Conservation (phyloP, 2,113 vertebrate genomes). For the Cisticola juncidis region DNA sequence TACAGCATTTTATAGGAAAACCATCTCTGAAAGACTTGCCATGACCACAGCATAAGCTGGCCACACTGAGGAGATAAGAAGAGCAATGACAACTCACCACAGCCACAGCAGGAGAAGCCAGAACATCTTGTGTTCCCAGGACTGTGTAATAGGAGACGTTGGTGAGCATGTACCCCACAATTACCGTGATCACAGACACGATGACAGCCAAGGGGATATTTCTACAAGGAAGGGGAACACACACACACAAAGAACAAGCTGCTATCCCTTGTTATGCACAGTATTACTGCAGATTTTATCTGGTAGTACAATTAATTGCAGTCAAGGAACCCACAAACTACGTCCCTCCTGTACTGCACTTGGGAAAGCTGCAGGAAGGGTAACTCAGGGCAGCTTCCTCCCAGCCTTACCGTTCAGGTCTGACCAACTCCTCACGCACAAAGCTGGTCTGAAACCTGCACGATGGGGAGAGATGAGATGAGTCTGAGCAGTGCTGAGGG, state of each 20-base stretch:
- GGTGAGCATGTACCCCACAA: slow-evolving; percentile 73
- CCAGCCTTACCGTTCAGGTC: slow-evolving; percentile 83
- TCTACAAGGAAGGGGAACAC: slow-evolving; percentile 5
- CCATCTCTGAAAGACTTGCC: not conserved
- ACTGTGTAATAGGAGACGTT: slow-evolving; percentile 73
- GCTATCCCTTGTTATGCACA: not conserved
- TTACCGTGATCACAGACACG: slow-evolving; percentile 59
- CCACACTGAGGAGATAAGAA: not conserved
- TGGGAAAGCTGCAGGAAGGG: rapidly evolving
- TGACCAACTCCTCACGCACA: slow-evolving; percentile 85
- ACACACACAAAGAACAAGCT: not conserved
- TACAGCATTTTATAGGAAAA: not conserved
- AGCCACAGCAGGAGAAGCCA: slow-evolving; percentile 73
- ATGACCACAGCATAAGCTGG: not conserved
- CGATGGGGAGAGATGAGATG: not conserved
- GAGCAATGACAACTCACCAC: slow-evolving; percentile 51
- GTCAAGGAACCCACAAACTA: not conserved
- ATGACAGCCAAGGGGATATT: slow-evolving; percentile 74
- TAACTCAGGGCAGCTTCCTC: not conserved
- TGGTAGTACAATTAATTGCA: not conserved
- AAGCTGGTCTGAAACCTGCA: slow-evolving; percentile 86
- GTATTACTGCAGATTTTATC: not conserved
- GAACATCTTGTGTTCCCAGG: slow-evolving; percentile 62
- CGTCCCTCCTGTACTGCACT: not conserved
- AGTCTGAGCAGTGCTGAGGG: rapidly evolving